phyloP scores from a whole-genome alignment of 2,888 invertebrate genomes.

The Dichetophora obliterata region DNA sequence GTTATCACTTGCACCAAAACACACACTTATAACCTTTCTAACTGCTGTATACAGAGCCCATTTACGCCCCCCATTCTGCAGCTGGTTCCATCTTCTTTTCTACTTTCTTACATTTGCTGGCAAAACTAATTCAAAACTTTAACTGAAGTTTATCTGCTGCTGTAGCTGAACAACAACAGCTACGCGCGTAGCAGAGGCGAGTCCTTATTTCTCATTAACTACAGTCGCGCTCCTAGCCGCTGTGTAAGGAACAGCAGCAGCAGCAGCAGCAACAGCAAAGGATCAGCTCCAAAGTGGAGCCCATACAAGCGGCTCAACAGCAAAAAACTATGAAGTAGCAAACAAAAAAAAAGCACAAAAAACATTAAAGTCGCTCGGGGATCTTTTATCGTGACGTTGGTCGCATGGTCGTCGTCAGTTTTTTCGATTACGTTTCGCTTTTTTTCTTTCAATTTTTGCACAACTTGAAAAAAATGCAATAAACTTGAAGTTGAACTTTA shows the following conservation, averaged over 20 bases:
- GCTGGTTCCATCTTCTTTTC: background rate
- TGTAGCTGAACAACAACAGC: background rate
- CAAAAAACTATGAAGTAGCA: background rate
- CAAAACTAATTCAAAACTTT: slow-evolving; percentile 37
- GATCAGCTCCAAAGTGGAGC: background rate
- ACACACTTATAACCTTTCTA: background rate
- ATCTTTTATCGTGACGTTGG: background rate
- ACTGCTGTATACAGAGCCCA: background rate
- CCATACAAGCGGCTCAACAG: background rate
- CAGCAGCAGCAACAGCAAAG: background rate
- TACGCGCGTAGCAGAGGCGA: no score
- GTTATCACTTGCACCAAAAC: background rate
- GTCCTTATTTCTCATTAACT: background rate
- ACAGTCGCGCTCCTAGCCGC: background rate
- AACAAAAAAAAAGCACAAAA: no score
- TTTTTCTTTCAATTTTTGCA: background rate
- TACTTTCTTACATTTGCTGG: background rate
- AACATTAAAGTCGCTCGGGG: no score
- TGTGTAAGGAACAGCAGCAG: background rate
- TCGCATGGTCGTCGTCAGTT: background rate
- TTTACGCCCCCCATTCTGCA: background rate
- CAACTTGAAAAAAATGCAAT: slow-evolving; percentile 11
- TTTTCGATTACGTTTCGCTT: background rate
- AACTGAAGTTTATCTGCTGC: slow-evolving; percentile 17
- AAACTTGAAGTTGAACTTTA: slow-evolving; percentile 26